phyloP scores from a whole-genome alignment of 2,888 invertebrate species.

The Ecdyonurus torrentis region DNA sequence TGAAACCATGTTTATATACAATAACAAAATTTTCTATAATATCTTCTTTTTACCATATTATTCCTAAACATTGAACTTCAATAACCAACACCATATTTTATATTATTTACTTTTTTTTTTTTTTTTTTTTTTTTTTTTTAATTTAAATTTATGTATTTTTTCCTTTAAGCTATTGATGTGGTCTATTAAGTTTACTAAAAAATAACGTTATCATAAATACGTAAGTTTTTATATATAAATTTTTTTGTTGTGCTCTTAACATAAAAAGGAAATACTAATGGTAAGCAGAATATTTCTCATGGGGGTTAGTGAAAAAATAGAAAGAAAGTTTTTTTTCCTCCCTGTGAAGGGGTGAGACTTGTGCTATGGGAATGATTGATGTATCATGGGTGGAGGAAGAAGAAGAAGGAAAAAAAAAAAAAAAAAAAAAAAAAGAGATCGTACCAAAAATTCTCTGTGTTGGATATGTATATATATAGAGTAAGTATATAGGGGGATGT shows the following conservation, averaged over 20 bases:
- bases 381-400: background rate
- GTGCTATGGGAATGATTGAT: background rate
- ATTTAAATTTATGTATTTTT: too few relatives aligned
- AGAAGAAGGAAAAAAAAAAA: background rate
- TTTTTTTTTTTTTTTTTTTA: too few relatives aligned
- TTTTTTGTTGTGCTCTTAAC: background rate
- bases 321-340: background rate
- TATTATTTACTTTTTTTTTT: too few relatives aligned
- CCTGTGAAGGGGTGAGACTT: background rate
- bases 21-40: too few relatives aligned
- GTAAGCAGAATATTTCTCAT: background rate
- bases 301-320: background rate
- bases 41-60: too few relatives aligned
- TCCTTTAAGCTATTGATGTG: too few relatives aligned
- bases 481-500: background rate
- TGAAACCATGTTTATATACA: too few relatives aligned
- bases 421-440: background rate
- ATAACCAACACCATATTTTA: too few relatives aligned
- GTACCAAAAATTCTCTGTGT: too few relatives aligned
- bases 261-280: background rate
- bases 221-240: background rate
- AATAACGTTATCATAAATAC: background rate
- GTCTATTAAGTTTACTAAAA: background rate
- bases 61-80: too few relatives aligned
- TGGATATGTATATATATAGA: too few relatives aligned